Base-by-base conservation (phyloP, 2,113 vertebrate genomes). In the Solea senegalensis region DNA sequence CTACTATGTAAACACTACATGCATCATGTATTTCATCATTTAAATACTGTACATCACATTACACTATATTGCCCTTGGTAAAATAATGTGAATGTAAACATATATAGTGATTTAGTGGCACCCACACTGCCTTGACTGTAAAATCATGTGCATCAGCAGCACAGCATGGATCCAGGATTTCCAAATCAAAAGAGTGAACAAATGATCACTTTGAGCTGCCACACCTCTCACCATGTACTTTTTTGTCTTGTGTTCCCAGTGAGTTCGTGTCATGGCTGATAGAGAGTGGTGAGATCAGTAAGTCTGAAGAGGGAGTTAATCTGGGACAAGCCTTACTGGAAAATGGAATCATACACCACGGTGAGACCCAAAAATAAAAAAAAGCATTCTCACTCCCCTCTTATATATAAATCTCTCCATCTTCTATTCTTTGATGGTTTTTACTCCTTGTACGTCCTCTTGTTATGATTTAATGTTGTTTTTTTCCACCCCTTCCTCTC, bases 341-440 rank as follows among this genome's bases (percentile, higher is more conserved):
- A 90, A 99, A 99, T 1, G 98, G 98, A 53, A 98, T 99, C 64
- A 99, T 99, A 88, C 98, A 99, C 89, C 98, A 99, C 2, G 97
- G 98, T 98, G 91, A 96, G 95, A 72, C 41, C 13, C 63, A 72
- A 15, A 21, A 14, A 11, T 50, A 60, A 45, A 14, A 11, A 52
- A 60, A 45, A 49, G 10, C 39, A 27, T 21, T 10, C 11, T 39
- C 69, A 8, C 21, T 68, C 8, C 5, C 12, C 44, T 11, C 8
- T 3, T 8, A 34, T 10, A 44, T 6, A 6, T n/a, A 10, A 48
- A 7, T 45, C 14, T 41, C 28, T 45, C 12, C 8, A 27, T 50
- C 16, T 43, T 49, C 15, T 39, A 26, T 28, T 21, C 16, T 12
- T 28, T 45, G 41, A 3, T 26, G 7, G 8, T 13, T 16, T 65